Conservation (phyloP, 2,113 vertebrate genomes). For the Lycocorax pyrrhopterus region DNA sequence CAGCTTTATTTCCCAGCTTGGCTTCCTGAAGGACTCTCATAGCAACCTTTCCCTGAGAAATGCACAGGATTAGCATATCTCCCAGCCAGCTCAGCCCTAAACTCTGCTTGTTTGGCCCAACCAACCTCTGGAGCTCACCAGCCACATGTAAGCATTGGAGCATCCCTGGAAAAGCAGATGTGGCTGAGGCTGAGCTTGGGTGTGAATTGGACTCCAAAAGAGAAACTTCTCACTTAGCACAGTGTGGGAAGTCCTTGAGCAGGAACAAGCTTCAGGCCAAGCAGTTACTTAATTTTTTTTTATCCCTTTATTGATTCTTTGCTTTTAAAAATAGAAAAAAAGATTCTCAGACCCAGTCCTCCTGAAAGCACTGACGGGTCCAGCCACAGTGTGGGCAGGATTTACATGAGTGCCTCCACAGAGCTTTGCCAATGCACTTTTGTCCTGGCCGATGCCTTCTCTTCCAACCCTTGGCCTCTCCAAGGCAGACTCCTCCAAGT, state of each 20-base stretch:
- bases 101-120: neutral
- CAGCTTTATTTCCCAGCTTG: neutral
- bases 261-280: neutral
- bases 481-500: conserved; percentile 7
- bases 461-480: conserved; percentile 8
- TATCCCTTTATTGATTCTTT: conserved; percentile 2
- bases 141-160: neutral
- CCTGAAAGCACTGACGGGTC: neutral
- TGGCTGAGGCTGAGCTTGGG: neutral
- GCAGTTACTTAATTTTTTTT: neutral
- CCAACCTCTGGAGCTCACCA: neutral
- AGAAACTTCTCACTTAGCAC: neutral
- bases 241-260: neutral
- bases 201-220: neutral
- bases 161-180: neutral
- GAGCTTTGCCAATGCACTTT: conserved; percentile 36
- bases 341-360: neutral
- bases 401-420: neutral
- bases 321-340: conserved; percentile 12
- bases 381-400: conserved; percentile 1
- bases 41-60: neutral
- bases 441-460: conserved; percentile 5
- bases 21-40: neutral
- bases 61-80: neutral
- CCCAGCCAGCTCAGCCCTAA: neutral